Percentiles rank a stretch among this genome's conserved stretches.
Conservation (phyloP, 2,888 invertebrate species). For the Agriotes lineatus region DNA sequence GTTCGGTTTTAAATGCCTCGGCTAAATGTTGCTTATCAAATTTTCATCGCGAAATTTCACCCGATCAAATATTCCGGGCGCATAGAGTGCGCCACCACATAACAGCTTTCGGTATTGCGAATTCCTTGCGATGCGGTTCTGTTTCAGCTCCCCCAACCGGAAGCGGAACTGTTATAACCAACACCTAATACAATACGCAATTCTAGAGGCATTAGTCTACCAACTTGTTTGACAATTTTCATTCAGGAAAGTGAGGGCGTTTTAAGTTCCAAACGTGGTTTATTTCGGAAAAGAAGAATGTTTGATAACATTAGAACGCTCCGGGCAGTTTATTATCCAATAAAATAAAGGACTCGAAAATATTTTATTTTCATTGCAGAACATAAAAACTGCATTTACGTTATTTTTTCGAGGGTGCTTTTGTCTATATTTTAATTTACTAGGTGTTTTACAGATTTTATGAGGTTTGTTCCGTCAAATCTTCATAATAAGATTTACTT, state of each 20-base stretch:
- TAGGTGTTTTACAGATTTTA: too few relatives aligned
- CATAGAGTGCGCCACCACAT: slow-evolving; percentile 3
- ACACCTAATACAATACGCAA: slow-evolving; percentile 53
- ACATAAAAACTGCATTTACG: too few relatives aligned
- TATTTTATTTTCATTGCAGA: too few relatives aligned
- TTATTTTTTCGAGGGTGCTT: too few relatives aligned
- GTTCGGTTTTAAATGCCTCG: slow-evolving; percentile 11
- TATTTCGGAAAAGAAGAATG: neutral
- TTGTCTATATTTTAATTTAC: too few relatives aligned
- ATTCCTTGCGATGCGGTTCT: slow-evolving; percentile 44
- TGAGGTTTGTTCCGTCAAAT: too few relatives aligned
- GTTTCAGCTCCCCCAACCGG: slow-evolving; percentile 46
- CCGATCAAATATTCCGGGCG: neutral
- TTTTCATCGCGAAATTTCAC: neutral
- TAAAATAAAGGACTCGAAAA: too few relatives aligned
- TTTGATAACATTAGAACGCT: neutral
- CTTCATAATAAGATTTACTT: too few relatives aligned
- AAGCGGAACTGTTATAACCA: slow-evolving; percentile 51
- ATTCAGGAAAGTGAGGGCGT: slow-evolving; percentile 37
- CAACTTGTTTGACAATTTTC: slow-evolving; percentile 51
- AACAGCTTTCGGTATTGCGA: slow-evolving; percentile 15
- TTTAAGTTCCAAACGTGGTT: slow-evolving; percentile 39
- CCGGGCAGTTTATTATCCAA: neutral
- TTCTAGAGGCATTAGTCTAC: slow-evolving; percentile 48
- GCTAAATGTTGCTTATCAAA: slow-evolving; percentile 18